phyloP scores from a whole-genome alignment of 2,888 invertebrate genomes.

The Lordiphosa andalusiaca region DNA sequence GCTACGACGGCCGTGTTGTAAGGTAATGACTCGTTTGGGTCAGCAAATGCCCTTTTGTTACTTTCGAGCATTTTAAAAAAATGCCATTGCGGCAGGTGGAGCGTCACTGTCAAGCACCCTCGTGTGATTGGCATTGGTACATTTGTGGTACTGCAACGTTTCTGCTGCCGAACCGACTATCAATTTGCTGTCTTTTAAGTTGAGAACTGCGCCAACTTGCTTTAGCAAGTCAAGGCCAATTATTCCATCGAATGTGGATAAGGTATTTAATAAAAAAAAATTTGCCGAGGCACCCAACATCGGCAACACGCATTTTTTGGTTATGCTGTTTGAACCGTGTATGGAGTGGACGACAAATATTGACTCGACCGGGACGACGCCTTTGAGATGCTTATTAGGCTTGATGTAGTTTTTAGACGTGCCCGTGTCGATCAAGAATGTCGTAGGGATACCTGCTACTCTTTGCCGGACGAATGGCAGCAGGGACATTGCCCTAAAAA shows the following conservation, averaged over 20 bases:
- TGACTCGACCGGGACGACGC: not conserved
- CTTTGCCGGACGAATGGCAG: not conserved
- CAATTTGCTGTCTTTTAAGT: not conserved
- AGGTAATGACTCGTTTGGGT: not conserved
- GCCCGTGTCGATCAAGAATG: too few relatives aligned
- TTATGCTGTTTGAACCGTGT: too few relatives aligned
- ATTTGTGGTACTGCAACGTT: not conserved
- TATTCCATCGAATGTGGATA: slow-evolving; percentile 1
- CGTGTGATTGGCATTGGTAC: not conserved
- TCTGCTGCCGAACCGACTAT: not conserved
- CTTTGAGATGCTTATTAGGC: not conserved
- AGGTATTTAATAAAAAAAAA: not conserved
- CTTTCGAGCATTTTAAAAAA: not conserved
- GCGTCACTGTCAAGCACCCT: not conserved
- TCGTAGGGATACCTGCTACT: not conserved
- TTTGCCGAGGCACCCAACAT: not conserved
- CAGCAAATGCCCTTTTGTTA: not conserved
- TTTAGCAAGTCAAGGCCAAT: slow-evolving; percentile 1
- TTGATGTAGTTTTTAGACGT: not conserved
- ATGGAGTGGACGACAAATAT: too few relatives aligned
- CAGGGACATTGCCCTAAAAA: slow-evolving; percentile 1
- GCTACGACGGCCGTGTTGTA: not conserved
- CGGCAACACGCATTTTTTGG: too few relatives aligned
- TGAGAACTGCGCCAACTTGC: not conserved
- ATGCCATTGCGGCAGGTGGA: not conserved